A percentile compares a stretch with the other conserved stretches of the same genome.
These are phyloP conservation scores for Haliclystus octoradiatus DNA, from an alignment of 30 jellyfish, hydroid and myxozoan species.

Conservation along the genomic window DNA sequence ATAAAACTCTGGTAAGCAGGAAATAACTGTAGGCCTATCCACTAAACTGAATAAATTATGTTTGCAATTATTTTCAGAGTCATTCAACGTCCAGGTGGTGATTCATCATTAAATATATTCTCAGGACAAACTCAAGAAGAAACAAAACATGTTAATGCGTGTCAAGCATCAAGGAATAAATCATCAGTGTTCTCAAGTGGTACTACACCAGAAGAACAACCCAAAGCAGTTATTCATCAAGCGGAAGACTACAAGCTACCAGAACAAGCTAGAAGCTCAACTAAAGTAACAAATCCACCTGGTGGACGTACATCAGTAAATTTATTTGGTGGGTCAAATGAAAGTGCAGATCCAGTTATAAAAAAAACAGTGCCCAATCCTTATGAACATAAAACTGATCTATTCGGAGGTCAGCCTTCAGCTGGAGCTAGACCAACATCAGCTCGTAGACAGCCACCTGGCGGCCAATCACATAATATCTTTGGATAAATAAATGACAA, in stretches of 20 bases:
- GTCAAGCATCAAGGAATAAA: neutral
- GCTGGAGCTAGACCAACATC: neutral
- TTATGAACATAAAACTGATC: neutral
- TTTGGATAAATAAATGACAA: neutral
- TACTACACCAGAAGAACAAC: neutral
- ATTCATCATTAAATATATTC: neutral
- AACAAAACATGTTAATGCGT: neutral
- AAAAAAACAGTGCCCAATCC: neutral
- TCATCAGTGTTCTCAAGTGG: neutral
- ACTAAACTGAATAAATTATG: too few species aligned
- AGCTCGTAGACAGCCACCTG: neutral
- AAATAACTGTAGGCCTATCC: too few species aligned
- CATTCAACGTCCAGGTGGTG: neutral
- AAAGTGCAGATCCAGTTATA: neutral
- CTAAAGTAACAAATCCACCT: neutral
- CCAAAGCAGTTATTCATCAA: neutral
- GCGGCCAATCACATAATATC: neutral
- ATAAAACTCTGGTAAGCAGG: too few species aligned
- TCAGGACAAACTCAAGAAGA: neutral
- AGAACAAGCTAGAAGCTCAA: neutral
- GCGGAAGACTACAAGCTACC: neutral
- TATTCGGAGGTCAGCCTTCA: neutral
- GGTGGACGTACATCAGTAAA: neutral
- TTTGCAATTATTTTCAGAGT: too few species aligned
- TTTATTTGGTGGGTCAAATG: neutral